A percentile compares a stretch with the other conserved stretches of the same genome.
Conservation (phyloP, 2,797 vertebrate species). For the Etheostoma perlongum region DNA sequence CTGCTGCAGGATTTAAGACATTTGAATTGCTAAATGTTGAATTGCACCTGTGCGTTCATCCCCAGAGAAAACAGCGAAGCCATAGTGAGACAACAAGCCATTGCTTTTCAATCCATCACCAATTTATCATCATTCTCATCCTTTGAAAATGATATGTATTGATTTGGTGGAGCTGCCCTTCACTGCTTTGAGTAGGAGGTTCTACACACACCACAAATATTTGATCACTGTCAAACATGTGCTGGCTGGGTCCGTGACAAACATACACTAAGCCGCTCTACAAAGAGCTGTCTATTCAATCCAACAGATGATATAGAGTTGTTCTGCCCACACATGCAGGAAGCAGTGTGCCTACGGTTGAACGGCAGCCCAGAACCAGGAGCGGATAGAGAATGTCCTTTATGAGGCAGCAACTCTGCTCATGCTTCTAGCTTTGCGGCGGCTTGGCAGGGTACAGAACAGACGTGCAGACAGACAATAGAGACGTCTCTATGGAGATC, state of each 20-base stretch:
- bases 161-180: conserved; percentile 70
- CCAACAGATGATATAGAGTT: conserved; percentile 75
- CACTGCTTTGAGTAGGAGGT: conserved; percentile 70
- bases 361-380: conserved; percentile 74
- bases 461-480: conserved; percentile 72
- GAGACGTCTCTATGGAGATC: conserved; percentile 68
- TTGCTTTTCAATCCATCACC: conserved; percentile 52
- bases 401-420: conserved; percentile 67
- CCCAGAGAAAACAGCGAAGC: conserved; percentile 16
- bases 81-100: conserved; percentile 34
- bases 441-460: conserved; percentile 66
- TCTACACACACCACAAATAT: conserved; percentile 70
- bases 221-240: conserved; percentile 81
- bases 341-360: conserved; percentile 77
- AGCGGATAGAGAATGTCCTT: conserved; percentile 71
- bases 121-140: conserved; percentile 74
- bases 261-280: conserved; percentile 65
- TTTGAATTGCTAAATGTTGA: conserved; percentile 47
- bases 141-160: conserved; percentile 69
- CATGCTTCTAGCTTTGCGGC: conserved; percentile 61
- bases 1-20: conserved; percentile 55
- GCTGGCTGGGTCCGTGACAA: conserved; percentile 71
- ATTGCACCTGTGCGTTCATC: conserved; percentile 35
- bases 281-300: conserved; percentile 74
- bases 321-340: conserved; percentile 75